These are phyloP conservation scores for Phragmatobia fuliginosa DNA, from an alignment of 2,888 invertebrate genomes.

Conservation along the genomic window DNA sequence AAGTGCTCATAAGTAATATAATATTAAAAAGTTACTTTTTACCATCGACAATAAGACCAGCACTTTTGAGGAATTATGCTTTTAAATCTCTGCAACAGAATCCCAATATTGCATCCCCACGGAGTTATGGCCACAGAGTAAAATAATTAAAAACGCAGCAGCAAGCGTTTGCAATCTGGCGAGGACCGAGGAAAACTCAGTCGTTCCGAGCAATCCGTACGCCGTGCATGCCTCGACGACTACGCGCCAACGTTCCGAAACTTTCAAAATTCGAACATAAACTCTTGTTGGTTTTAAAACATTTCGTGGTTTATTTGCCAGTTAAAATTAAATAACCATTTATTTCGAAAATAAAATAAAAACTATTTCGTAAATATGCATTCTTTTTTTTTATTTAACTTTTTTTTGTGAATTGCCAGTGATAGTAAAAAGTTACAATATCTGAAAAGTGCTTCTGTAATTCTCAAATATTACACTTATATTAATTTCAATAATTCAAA, in stretches of 20 bases:
- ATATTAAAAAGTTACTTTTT: background rate
- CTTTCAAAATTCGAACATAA: constrained; percentile 33
- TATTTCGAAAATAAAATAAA: background rate
- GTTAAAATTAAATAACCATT: background rate
- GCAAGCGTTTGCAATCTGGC: constrained; percentile 38
- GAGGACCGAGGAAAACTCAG: constrained; percentile 28
- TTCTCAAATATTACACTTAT: background rate
- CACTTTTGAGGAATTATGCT: constrained; percentile 6
- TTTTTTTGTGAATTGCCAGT: constrained; percentile 3
- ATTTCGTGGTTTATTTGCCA: background rate
- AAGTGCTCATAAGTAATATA: background rate
- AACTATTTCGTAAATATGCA: background rate
- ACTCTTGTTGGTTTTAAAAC: constrained; percentile 2
- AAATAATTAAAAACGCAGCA: constrained; percentile 38
- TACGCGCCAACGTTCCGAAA: constrained; percentile 27
- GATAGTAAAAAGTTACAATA: background rate
- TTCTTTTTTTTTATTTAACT: background rate
- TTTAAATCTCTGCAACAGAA: constrained; percentile 20
- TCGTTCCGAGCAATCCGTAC: constrained; percentile 42
- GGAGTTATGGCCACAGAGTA: constrained; percentile 21
- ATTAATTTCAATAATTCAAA: background rate
- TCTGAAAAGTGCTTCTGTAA: background rate
- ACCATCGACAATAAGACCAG: constrained; percentile 1
- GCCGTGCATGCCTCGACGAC: constrained; percentile 41
- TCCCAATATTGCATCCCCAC: constrained; percentile 21